Percentiles rank a stretch among this genome's conserved stretches.
These are phyloP conservation scores for Arremon brunneinucha DNA, from an alignment of 2,797 vertebrate species.

Conservation along the genomic window DNA sequence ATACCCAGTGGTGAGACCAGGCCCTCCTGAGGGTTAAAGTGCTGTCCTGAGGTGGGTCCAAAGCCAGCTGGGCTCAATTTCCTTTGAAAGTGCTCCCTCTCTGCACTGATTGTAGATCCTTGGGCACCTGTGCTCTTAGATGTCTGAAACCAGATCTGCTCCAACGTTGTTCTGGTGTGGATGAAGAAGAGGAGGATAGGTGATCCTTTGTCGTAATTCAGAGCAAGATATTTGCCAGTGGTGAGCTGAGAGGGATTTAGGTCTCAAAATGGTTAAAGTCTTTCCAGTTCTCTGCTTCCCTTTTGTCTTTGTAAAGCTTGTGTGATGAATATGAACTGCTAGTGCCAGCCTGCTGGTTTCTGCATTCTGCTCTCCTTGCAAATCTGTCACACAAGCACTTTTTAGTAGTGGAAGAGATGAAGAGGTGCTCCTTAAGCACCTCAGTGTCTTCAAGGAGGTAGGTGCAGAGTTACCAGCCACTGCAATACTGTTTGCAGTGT, in stretches of 20 bases:
- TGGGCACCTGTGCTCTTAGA: background rate
- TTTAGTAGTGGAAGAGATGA: background rate
- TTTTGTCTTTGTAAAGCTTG: background rate
- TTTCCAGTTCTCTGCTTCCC: background rate
- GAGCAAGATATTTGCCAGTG: accelerated
- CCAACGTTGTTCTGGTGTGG: background rate
- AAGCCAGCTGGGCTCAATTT: background rate
- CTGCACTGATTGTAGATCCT: background rate
- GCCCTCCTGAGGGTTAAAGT: background rate
- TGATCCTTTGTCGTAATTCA: background rate
- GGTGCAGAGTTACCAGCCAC: background rate
- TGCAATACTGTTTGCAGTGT: background rate
- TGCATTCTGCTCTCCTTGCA: background rate
- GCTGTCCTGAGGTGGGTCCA: background rate
- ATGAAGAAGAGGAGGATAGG: background rate
- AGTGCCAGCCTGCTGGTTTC: background rate
- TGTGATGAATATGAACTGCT: background rate
- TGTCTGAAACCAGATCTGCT: background rate
- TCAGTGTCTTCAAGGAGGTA: background rate
- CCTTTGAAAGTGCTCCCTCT: background rate
- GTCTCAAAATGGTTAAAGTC: background rate
- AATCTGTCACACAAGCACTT: background rate
- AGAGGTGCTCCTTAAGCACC: background rate
- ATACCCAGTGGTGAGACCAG: background rate
- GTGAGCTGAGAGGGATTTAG: background rate